Percentiles rank a stretch among this genome's conserved stretches.
Conservation (phyloP, 2,113 vertebrate genomes). For the Oryzias melastigma region DNA sequence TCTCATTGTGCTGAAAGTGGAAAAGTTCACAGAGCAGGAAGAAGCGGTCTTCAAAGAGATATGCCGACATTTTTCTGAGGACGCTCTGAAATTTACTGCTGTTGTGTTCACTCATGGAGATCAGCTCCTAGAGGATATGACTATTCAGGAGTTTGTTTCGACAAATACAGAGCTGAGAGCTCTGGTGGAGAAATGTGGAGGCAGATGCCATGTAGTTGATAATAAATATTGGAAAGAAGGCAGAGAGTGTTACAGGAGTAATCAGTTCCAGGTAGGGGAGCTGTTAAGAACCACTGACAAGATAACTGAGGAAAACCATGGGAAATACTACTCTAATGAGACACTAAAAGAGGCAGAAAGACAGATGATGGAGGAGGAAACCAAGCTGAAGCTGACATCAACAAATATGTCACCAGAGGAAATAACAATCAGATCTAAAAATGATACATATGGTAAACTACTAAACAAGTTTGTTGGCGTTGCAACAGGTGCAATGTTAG, state of each 20-base stretch:
- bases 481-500: conserved; percentile 10
- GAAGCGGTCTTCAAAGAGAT: conserved; percentile 14
- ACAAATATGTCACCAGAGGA: background rate
- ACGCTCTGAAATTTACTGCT: conserved; percentile 23
- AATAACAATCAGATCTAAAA: conserved; percentile 55
- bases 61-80: conserved; percentile 21
- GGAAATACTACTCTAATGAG: conserved; percentile 41
- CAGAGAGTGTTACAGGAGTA: conserved; percentile 18
- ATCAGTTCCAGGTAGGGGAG: conserved; percentile 31
- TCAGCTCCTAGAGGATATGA: conserved; percentile 9
- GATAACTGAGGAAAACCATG: conserved; percentile 16
- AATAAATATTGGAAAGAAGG: conserved; percentile 38
- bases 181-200: conserved; percentile 8
- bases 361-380: background rate
- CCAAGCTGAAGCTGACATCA: background rate
- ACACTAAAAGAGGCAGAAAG: background rate
- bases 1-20: conserved; percentile 58
- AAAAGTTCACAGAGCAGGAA: conserved; percentile 32
- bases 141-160: conserved; percentile 16
- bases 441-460: accelerated
- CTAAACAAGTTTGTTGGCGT: background rate
- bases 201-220: conserved; percentile 41
- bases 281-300: conserved; percentile 32
- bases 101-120: conserved; percentile 61
- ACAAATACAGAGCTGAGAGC: background rate